These are phyloP conservation scores for Propithecus coquereli DNA, from an alignment of 2,113 vertebrate species.

Conservation along the genomic window DNA sequence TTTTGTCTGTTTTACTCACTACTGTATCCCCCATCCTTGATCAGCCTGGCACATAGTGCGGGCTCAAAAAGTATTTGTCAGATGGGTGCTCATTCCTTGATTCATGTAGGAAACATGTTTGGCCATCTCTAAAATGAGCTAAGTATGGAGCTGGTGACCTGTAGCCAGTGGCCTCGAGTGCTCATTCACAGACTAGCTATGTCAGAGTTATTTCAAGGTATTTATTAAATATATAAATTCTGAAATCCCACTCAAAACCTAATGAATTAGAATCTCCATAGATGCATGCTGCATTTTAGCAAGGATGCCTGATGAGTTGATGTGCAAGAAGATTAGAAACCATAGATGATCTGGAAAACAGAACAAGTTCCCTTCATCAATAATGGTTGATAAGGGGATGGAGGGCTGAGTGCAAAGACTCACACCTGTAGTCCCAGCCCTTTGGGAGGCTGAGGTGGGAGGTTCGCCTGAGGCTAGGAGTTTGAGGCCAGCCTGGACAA, in stretches of 20 bases:
- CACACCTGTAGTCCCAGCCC: no score
- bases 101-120: neutral
- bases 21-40: neutral
- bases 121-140: neutral
- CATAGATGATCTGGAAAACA: neutral
- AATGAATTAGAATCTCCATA: neutral
- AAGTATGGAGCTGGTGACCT: neutral
- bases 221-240: neutral
- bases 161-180: neutral
- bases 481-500: no score
- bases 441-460: no score
- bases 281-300: neutral
- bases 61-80: neutral
- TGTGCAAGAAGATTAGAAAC: neutral
- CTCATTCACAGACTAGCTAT: neutral
- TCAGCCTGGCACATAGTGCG: neutral
- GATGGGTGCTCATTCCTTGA: neutral
- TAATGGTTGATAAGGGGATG: neutral
- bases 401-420: neutral
- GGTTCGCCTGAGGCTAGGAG: no score
- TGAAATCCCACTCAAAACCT: neutral
- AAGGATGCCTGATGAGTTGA: neutral
- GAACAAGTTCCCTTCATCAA: neutral
- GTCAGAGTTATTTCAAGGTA: neutral
- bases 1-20: neutral